Conservation (phyloP, 2,797 vertebrate species). For the Diglossa cyanea region DNA sequence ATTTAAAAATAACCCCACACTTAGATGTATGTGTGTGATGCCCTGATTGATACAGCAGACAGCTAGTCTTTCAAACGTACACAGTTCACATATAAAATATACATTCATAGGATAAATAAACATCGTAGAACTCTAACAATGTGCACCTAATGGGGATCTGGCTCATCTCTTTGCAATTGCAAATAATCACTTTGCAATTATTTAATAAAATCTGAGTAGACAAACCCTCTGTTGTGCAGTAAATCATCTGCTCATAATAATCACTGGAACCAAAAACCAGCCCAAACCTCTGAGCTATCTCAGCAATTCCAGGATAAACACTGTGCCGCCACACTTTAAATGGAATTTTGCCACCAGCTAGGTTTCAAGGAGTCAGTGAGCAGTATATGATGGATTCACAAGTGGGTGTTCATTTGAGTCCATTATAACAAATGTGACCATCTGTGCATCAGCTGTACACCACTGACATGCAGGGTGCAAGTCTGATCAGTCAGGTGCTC, state of each 20-base stretch:
- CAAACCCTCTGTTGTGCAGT: not conserved
- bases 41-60: not conserved
- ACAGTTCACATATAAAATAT: not conserved
- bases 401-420: not conserved
- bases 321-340: not conserved
- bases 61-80: not conserved
- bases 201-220: not conserved
- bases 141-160: not conserved
- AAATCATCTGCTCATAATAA: not conserved
- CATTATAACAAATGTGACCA: not conserved
- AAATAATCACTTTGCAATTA: not conserved
- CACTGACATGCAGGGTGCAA: not conserved
- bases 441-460: not conserved
- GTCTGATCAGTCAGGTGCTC: not conserved
- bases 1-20: not conserved
- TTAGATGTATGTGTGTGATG: not conserved
- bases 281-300: not conserved
- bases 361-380: not conserved
- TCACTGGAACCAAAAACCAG: not conserved
- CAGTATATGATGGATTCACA: not conserved
- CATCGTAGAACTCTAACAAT: not conserved
- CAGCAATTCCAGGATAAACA: not conserved
- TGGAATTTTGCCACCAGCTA: not conserved
- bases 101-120: not conserved
- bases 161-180: not conserved